Evolutionary conservation across 2,888 invertebrate genomes (phyloP).

Genomic region (Baronia brevicornis): DNA sequence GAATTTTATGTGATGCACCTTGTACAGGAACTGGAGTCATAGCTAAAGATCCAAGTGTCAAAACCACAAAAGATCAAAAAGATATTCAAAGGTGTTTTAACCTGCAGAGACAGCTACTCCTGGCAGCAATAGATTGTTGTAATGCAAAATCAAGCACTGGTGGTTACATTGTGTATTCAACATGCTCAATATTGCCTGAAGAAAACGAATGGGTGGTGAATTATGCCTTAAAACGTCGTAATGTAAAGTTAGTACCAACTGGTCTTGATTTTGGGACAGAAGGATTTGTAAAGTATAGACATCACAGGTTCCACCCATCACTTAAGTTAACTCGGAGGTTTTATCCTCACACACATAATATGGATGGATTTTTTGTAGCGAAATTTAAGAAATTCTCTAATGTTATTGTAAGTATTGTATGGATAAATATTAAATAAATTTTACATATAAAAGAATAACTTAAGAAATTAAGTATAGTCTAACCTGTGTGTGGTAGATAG

Average conservation of each 20-base stretch:
- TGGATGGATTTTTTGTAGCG: conserved; percentile 99
- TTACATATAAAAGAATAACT: too few relatives aligned
- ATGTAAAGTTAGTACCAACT: conserved; percentile 94
- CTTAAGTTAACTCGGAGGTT: conserved; percentile 91
- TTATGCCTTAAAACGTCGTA: conserved; percentile 93
- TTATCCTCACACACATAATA: conserved; percentile 98
- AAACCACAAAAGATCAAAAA: conserved; percentile 90
- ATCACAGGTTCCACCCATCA: conserved; percentile 91
- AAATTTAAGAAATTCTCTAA: conserved; percentile 98
- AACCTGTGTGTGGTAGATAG: too few relatives aligned
- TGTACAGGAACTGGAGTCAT: conserved; percentile 99
- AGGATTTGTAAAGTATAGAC: conserved; percentile 92
- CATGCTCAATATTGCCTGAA: conserved; percentile 97
- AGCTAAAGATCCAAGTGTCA: conserved; percentile 97
- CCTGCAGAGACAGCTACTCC: conserved; percentile 91
- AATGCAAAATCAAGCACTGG: conserved; percentile 94
- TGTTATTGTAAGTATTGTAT: conserved; percentile 64
- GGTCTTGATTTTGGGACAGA: conserved; percentile 96
- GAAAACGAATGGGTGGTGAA: conserved; percentile 99
- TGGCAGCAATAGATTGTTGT: conserved; percentile 97
- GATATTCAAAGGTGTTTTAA: conserved; percentile 95
- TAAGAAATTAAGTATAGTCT: too few relatives aligned
- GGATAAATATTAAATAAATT: not conserved
- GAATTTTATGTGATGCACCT: conserved; percentile 97
- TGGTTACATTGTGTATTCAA: conserved; percentile 98